These are phyloP conservation scores for Calliphora vomitoria DNA, from an alignment of 2,888 invertebrate genomes.

Conservation along the genomic window DNA sequence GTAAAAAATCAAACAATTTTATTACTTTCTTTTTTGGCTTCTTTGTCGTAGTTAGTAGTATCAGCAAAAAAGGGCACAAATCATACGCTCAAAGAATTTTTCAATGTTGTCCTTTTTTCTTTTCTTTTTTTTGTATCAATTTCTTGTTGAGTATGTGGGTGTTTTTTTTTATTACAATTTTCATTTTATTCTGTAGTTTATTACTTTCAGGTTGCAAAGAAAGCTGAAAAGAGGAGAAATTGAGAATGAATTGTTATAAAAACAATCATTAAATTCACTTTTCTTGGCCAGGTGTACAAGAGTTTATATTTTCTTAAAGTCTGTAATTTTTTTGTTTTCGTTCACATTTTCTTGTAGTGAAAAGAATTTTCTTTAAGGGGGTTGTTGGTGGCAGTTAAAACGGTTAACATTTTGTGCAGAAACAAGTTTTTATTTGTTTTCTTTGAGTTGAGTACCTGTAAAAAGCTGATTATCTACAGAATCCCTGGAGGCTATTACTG, in stretches of 20 bases:
- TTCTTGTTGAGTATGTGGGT: background rate
- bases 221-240: background rate
- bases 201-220: slow-evolving; percentile 17
- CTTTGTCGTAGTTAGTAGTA: too few species aligned
- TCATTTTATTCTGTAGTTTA: slow-evolving; percentile 28
- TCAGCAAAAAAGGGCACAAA: background rate
- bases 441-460: too few species aligned
- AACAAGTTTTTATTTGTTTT: too few species aligned
- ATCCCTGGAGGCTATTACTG: too few species aligned
- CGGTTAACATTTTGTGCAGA: too few species aligned
- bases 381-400: too few species aligned
- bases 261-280: slow-evolving; percentile 54
- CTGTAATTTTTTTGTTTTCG: background rate
- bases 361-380: background rate
- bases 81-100: background rate
- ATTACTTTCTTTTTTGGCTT: too few species aligned
- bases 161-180: slow-evolving; percentile 24
- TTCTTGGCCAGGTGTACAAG: slow-evolving; percentile 50
- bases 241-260: slow-evolving; percentile 31
- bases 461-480: too few species aligned
- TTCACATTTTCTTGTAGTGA: background rate
- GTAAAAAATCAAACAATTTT: too few species aligned
- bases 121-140: background rate
- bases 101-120: background rate
- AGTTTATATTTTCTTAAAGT: background rate